Conservation (phyloP, 2,888 invertebrate species). For the Cephus pygmeus region DNA sequence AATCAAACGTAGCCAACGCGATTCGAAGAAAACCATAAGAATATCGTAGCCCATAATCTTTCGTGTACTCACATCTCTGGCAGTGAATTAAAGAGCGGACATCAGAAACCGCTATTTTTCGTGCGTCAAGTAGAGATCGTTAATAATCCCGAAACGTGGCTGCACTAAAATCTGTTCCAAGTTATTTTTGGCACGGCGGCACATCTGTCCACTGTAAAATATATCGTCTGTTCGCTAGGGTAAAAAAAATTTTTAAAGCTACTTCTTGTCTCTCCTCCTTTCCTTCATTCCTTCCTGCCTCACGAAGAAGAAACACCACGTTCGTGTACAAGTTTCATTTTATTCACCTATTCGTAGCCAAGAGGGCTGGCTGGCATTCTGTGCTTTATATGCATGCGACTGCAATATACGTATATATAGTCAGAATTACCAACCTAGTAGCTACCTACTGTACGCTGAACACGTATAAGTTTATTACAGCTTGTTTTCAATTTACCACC, state of each 20-base stretch:
- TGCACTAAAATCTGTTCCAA: constrained; percentile 22
- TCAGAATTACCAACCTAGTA: not conserved
- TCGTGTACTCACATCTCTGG: not conserved
- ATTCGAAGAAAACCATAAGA: not conserved
- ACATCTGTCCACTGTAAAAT: constrained; percentile 13
- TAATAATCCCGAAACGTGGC: constrained; percentile 18
- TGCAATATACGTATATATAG: not conserved
- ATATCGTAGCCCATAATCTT: not conserved
- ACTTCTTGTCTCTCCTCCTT: not conserved
- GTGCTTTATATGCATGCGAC: not conserved
- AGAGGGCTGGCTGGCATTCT: not conserved
- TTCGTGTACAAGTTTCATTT: constrained; percentile 4
- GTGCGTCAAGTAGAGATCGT: constrained; percentile 9
- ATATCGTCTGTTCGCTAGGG: constrained; percentile 5
- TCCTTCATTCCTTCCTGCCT: not conserved
- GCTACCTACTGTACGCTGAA: not conserved
- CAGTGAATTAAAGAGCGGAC: not conserved
- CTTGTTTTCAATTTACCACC: constrained; percentile 6
- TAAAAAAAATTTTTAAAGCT: constrained; percentile 2
- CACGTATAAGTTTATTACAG: constrained; percentile 7
- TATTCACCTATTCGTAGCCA: not conserved
- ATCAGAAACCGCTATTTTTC: not conserved
- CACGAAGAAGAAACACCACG: not conserved
- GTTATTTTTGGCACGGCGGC: constrained; percentile 22
- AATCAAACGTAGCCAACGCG: not conserved